A percentile compares a stretch with the other conserved stretches of the same genome.
phyloP scores from a whole-genome alignment of 2,797 vertebrate species.

The Trichosurus vulpecula region DNA sequence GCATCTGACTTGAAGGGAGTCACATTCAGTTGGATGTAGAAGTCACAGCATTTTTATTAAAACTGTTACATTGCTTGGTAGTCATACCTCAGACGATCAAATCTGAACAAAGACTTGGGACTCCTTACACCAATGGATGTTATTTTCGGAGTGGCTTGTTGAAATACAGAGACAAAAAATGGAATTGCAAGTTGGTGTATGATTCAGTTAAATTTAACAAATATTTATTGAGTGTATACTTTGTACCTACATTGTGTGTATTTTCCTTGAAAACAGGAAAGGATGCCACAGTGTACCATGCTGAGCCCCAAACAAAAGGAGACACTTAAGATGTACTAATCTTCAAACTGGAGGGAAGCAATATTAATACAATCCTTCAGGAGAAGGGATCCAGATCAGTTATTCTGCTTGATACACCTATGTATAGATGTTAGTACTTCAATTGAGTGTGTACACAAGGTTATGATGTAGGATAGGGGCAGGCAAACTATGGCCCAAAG shows the following conservation, averaged over 20 bases:
- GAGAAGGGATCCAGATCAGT: background rate
- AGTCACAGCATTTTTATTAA: background rate
- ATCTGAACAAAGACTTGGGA: background rate
- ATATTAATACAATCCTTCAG: background rate
- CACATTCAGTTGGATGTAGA: background rate
- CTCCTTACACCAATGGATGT: background rate
- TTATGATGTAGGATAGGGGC: background rate
- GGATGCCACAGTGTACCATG: background rate
- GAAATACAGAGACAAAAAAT: conserved; percentile 23
- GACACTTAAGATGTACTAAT: background rate
- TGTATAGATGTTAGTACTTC: background rate
- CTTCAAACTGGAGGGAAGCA: background rate
- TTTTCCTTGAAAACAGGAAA: background rate
- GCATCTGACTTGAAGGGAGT: background rate
- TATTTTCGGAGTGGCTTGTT: conserved; percentile 15
- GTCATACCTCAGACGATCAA: background rate
- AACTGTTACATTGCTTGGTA: background rate
- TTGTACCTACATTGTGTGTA: background rate
- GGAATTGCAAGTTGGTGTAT: background rate
- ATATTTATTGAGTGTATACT: background rate
- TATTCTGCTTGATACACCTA: background rate
- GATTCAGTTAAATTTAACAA: background rate
- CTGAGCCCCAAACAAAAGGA: background rate
- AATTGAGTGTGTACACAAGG: background rate
- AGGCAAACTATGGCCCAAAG: background rate